Percentiles rank a stretch among this genome's conserved stretches.
Evolutionary conservation across 2,888 invertebrate species (phyloP).

Genomic region (Formica aserva): DNA sequence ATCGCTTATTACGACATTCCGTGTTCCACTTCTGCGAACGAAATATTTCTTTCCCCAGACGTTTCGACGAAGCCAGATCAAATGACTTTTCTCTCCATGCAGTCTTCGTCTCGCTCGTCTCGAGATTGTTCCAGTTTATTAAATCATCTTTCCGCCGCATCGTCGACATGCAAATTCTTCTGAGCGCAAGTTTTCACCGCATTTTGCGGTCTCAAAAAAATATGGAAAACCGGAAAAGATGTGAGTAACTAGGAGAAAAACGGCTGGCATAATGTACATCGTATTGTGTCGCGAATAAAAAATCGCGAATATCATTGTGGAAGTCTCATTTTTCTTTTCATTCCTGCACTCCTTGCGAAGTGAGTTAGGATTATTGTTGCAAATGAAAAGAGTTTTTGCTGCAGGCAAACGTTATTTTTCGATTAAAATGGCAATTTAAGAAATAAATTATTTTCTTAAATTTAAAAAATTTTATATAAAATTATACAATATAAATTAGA

Average conservation of each 20-base stretch:
- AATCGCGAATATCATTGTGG: conserved; percentile 27
- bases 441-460: neutral
- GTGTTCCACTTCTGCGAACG: neutral
- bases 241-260: neutral
- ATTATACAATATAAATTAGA: neutral
- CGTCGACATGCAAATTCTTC: conserved; percentile 49
- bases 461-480: neutral
- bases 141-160: conserved; percentile 35
- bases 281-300: conserved; percentile 28
- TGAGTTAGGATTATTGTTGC: conserved; percentile 3
- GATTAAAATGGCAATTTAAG: conserved; percentile 8
- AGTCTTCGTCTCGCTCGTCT: conserved; percentile 3
- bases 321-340: conserved; percentile 3
- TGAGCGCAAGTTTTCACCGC: conserved; percentile 13
- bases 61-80: conserved; percentile 20
- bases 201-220: neutral
- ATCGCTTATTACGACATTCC: conserved; percentile 36
- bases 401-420: neutral
- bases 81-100: conserved; percentile 10
- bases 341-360: neutral
- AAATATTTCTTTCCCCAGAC: conserved; percentile 14
- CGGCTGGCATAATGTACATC: conserved; percentile 20
- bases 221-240: neutral
- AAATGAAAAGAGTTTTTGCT: neutral
- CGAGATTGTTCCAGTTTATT: conserved; percentile 49